These are phyloP conservation scores for Prionace glauca DNA, from an alignment of 2,797 vertebrate genomes.

Conservation along the genomic window DNA sequence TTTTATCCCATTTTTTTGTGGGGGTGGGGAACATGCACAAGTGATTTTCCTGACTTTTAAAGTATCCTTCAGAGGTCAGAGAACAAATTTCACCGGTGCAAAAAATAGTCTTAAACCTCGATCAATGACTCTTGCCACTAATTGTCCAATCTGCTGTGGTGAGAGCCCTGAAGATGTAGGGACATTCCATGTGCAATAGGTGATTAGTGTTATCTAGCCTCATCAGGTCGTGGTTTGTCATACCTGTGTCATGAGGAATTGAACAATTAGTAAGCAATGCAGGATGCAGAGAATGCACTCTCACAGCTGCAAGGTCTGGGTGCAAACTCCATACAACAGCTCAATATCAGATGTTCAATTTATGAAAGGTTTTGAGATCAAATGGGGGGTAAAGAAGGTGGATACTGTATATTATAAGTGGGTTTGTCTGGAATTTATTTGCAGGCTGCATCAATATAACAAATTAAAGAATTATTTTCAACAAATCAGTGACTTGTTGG, in stretches of 20 bases:
- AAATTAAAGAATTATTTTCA: background rate
- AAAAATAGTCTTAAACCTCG: background rate
- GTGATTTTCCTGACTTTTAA: background rate
- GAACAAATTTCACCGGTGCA: background rate
- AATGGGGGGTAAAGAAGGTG: background rate
- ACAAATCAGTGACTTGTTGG: background rate
- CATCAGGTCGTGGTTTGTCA: background rate
- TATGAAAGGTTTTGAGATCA: background rate
- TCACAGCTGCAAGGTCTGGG: background rate
- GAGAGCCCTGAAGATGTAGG: background rate
- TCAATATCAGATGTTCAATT: background rate
- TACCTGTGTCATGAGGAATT: background rate
- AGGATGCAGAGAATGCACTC: background rate
- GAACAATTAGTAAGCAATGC: background rate
- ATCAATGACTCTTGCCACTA: background rate
- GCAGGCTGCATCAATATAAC: background rate
- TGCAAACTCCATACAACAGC: background rate
- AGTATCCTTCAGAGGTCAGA: background rate
- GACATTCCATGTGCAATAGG: background rate
- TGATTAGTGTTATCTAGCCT: background rate
- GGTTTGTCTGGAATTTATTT: background rate
- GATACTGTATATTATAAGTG: background rate
- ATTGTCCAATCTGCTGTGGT: background rate
- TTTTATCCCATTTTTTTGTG: background rate
- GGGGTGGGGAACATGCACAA: background rate